Base-by-base conservation (phyloP, 1,140 invertebrate genomes). In the Dreissena rostriformis region DNA sequence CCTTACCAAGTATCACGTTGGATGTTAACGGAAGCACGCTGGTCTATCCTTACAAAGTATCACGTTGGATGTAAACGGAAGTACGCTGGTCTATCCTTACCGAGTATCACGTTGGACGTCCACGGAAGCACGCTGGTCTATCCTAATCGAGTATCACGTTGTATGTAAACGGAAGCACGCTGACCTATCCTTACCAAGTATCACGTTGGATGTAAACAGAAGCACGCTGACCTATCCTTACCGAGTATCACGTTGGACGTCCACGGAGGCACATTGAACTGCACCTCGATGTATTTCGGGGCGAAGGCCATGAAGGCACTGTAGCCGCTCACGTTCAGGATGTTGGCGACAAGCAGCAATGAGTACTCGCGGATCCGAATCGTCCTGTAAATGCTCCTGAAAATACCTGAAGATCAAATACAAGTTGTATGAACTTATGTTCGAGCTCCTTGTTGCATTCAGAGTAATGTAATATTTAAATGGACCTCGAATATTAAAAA, bases 301-400 rank as follows among this genome's bases (percentile, higher is more conserved):
- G 98, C 94, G 93, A 98, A 99, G 63, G 97, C 98, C 93, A 98
- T 98, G 12, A 98, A 94, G 7, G 97, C 97, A 78, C 97, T 97
- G 86, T 98, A 97, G 61, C 97, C 97, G 89, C 98, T 94, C 88
- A 98, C 95, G 91, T 98, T 97, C 12, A 98, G 94, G 19, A 98
- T 97, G 81, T 96, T 97, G 86, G 96, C 97, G 7, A 97, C 97
- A 15, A 97, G 98, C 29, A 97, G 95, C 92, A 97, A 96, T 96
- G 98, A 97, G 29, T 98, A 95, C 84, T 98, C 97, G 90, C 98
- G 96, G 91, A 98, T 98, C 85, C 96, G 97, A 29, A 98, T 91
- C 88, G 98, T 95, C 53, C 97, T 95, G 84, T 97, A 96, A 19
- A 98, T 96, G 0, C 97, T 97, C 39, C 63, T 83, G 26, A 78